phyloP scores from a whole-genome alignment of 2,888 invertebrate species.

The Acanthopleura granulata region DNA sequence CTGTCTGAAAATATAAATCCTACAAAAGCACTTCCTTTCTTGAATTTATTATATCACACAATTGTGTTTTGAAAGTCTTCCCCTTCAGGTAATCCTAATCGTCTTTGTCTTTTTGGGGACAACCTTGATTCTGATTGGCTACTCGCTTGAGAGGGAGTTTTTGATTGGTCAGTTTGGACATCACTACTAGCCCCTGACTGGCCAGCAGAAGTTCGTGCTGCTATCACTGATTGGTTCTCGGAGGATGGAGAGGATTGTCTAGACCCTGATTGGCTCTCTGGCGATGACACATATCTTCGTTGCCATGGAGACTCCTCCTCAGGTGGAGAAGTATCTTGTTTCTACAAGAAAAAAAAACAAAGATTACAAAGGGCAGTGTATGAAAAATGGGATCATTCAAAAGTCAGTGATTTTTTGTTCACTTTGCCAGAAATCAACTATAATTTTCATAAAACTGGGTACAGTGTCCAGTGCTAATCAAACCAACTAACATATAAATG shows the following conservation, averaged over 20 bases:
- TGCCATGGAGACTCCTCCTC: conserved; percentile 38
- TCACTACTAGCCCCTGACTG: conserved; percentile 17
- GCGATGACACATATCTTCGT: conserved; percentile 34
- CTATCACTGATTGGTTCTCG: conserved; percentile 25
- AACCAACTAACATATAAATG: no score
- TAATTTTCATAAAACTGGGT: no score
- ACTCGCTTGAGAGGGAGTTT: conserved; percentile 23
- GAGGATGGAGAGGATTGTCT: conserved; percentile 23
- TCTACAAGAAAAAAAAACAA: not conserved
- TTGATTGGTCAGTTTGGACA: conserved; percentile 19
- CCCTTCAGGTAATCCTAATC: conserved; percentile 30
- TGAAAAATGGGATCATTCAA: no score
- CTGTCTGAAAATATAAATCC: no score
- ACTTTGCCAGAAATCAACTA: no score
- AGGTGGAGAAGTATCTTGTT: conserved; percentile 8
- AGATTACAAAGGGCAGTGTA: not conserved
- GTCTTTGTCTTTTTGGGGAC: conserved; percentile 27
- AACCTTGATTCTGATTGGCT: conserved; percentile 19
- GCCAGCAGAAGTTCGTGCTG: conserved; percentile 8
- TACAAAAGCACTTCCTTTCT: no score
- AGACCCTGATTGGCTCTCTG: conserved; percentile 38
- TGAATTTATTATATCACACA: conserved; percentile 21
- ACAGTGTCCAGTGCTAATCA: no score
- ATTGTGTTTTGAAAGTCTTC: conserved; percentile 28
- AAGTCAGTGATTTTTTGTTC: no score